Evolutionary conservation across 2,888 invertebrate species (phyloP), one percentile per base, ranked within the genome.

Genomic region (Candidula unifasciata): DNA sequence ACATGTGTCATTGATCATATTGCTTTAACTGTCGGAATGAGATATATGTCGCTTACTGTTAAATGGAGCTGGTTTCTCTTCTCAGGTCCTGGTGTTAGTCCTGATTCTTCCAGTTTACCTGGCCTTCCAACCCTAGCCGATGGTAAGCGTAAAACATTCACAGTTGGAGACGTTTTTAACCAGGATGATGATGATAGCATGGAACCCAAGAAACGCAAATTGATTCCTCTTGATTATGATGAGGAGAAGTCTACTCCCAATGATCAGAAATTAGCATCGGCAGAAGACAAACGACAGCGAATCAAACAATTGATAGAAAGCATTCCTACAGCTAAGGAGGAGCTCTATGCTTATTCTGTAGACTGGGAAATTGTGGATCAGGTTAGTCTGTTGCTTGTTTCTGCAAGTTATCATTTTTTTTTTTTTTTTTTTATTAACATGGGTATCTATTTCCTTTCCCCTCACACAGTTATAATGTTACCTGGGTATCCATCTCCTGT

Each of bases 281-380:
- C 93, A 86, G 99, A 99, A 94, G 99, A 99, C 94, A 99, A 99
- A 94, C 95, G 98, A 84, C 97, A 97, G 91, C 96, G 98, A 94
- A 98, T 99, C 91, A 99, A 99, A 95, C 97, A 97, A 88, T 96
- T 99, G 89, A 99, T 99, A 92, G 99, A 99, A 94, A 97, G 97
- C 95, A 99, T 99, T 93, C 99, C 99, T 86, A 99, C 99, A 16
- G 97, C 97, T 93, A 99, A 99, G 95, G 97, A 97, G 87, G 97
- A 98, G 91, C 95, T 99, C 88, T 99, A 99, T 95, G 97, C 96
- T 88, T 99, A 97, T 94, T 96, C 96, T 90, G 96, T 99, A 81
- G 98, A 99, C 94, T 98, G 97, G 96, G 95, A 96, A 86, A 96
- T 97, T 89, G 96, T 96, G 69, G 96, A 96, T 93, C 95, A 95